Evolutionary conservation across 2,888 invertebrate species (phyloP), one percentile per base, ranked within the genome.

Genomic region (Cacoxenus indagator): DNA sequence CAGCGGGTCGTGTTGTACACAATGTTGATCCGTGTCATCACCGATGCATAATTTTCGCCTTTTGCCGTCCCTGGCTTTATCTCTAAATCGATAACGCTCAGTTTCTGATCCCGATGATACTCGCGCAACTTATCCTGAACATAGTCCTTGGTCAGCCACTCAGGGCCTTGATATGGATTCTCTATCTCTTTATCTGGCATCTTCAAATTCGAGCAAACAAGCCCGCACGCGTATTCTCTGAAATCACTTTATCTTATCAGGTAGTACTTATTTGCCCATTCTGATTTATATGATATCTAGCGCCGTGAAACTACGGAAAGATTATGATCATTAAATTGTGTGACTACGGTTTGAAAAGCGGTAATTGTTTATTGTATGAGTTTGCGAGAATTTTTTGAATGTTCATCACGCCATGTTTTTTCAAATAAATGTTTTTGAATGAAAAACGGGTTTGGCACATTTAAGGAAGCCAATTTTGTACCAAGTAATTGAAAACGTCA

Each of bases 41-140:
- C 29, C 8, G 82, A 76, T 4, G 77, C 69, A 65, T 65, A 83
- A 45, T 83, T 84, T 14, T 79, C 77, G 8, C 82, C 84, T 64
- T 75, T 84, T 9, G 46, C 73, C 0, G 75, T 70, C 4, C 78
- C 84, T 22, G 75, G 70, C 6, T 72, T 69, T 2, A 76, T 69
- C 65, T 69, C 70, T 4, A 82, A 26, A 1, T 74, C 73, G 11
- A 59, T 45, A 2, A 83, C 67, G 1, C 26, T 57, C 0, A 82
- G 29, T 24, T 71, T 29, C 0, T 59, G 24, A 70, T 82, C 75
- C 37, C 73, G 70, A 55, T 64, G 17, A 61, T 70, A 74, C 0
- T 5, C 6, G 17, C 61, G 65, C 2, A 82, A 65, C 2, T 70
- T 71, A 0, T 55, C 51, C 68, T 79, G 73, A 9, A 82, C 46